Percentiles rank a stretch among this genome's conserved stretches.
phyloP scores from a whole-genome alignment of 2,888 invertebrate species.

The Tetanocera ferruginea region DNA sequence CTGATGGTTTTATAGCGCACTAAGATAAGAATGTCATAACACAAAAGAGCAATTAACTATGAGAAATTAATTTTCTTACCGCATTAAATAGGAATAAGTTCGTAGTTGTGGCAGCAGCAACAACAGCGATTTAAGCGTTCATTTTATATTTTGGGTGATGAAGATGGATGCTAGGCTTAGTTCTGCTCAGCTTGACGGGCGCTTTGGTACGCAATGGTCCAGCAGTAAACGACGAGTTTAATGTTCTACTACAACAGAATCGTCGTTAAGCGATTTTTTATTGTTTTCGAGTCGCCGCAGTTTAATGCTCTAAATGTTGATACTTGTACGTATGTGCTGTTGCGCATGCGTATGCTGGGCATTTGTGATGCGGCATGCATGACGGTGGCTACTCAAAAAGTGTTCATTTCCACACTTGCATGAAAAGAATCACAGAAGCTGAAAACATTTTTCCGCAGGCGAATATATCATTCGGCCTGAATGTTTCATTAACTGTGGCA shows the following conservation, averaged over 20 bases:
- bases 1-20: constrained; percentile 51
- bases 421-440: constrained; percentile 36
- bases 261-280: constrained; percentile 34
- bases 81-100: background rate
- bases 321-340: background rate
- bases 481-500: no score
- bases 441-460: constrained; percentile 42
- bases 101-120: background rate
- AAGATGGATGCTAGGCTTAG: background rate
- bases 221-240: background rate
- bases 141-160: constrained; percentile 1
- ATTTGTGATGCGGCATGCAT: constrained; percentile 14
- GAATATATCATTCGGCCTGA: no score
- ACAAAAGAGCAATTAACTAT: constrained; percentile 62
- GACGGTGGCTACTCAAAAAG: constrained; percentile 21
- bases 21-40: constrained; percentile 62
- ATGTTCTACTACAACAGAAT: constrained; percentile 10
- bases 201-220: background rate
- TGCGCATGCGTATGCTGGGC: background rate
- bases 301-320: background rate
- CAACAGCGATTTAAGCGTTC: background rate
- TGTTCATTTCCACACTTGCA: constrained; percentile 32
- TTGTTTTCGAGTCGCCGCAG: constrained; percentile 30
- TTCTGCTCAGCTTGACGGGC: background rate
- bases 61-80: constrained; percentile 51